phyloP scores from a whole-genome alignment of 2,797 vertebrate genomes.

The Rhodeus uyekii region DNA sequence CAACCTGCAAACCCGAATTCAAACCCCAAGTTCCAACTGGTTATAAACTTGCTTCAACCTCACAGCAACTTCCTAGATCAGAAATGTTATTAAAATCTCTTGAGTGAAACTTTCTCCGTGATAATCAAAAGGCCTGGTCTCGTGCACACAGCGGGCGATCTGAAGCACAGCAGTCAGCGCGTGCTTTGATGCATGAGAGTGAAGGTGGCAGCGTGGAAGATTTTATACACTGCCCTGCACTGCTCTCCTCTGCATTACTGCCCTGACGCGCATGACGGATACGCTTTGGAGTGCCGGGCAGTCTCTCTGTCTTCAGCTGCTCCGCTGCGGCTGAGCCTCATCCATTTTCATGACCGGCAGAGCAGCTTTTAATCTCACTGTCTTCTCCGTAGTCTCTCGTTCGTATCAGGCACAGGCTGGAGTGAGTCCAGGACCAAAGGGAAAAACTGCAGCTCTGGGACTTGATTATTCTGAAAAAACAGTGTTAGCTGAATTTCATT shows the following conservation, averaged over 20 bases:
- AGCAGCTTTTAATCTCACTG: slow-evolving; percentile 64
- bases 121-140: slow-evolving; percentile 14
- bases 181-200: slow-evolving; percentile 56
- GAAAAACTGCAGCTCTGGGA: slow-evolving; percentile 17
- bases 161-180: slow-evolving; percentile 51
- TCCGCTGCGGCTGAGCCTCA: slow-evolving; percentile 59
- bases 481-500: slow-evolving; percentile 27
- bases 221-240: slow-evolving; percentile 57
- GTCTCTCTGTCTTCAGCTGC: slow-evolving; percentile 65
- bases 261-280: slow-evolving; percentile 61
- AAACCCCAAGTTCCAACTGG: neutral
- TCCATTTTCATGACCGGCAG: slow-evolving; percentile 67
- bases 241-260: slow-evolving; percentile 58
- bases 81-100: neutral
- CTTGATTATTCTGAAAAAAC: slow-evolving; percentile 38
- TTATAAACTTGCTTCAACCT: neutral
- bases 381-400: slow-evolving; percentile 2
- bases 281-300: slow-evolving; percentile 52
- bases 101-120: neutral
- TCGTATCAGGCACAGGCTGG: neutral
- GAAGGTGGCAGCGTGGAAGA: slow-evolving; percentile 61
- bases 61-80: neutral
- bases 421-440: neutral
- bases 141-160: slow-evolving; percentile 5
- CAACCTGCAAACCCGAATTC: neutral